These are phyloP conservation scores for Halocynthia roretzi DNA, from an alignment of 23 tunicate species.

Conservation along the genomic window DNA sequence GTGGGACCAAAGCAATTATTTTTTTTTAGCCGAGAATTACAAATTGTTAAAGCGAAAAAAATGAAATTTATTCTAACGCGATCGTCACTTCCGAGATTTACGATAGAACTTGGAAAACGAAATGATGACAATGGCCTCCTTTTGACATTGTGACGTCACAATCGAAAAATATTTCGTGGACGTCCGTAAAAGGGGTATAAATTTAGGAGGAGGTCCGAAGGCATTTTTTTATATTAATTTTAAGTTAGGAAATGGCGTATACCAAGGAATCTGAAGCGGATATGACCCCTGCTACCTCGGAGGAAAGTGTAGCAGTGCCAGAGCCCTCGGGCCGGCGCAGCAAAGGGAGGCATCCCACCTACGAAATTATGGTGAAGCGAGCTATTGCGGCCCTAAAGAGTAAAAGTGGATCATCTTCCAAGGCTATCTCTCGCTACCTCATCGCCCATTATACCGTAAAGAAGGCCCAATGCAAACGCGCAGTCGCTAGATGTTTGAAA, in stretches of 20 bases:
- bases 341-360: constrained; percentile 47
- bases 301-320: constrained; percentile 70
- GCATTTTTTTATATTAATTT: not conserved
- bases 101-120: too few relatives aligned
- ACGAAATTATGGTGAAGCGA: constrained; percentile 68
- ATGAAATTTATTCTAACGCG: too few relatives aligned
- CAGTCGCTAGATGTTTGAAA: constrained; percentile 55
- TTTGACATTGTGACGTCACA: constrained; percentile 2
- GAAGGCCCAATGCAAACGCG: constrained; percentile 52
- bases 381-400: constrained; percentile 47
- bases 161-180: constrained; percentile 26
- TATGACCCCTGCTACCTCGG: constrained; percentile 90
- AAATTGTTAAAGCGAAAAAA: too few relatives aligned
- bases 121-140: too few relatives aligned
- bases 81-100: too few relatives aligned
- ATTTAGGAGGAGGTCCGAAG: not conserved
- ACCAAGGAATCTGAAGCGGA: constrained; percentile 67
- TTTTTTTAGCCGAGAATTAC: too few relatives aligned
- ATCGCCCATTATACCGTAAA: constrained; percentile 53
- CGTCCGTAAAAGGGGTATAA: constrained; percentile 31
- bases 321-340: constrained; percentile 39
- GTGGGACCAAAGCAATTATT: too few relatives aligned
- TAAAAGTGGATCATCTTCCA: constrained; percentile 51
- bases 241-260: constrained; percentile 14
- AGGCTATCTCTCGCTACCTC: constrained; percentile 52